Evolutionary conservation across 2,113 vertebrate genomes (phyloP), one percentile per base, ranked within the genome.

Genomic region (Saguinus midas): DNA sequence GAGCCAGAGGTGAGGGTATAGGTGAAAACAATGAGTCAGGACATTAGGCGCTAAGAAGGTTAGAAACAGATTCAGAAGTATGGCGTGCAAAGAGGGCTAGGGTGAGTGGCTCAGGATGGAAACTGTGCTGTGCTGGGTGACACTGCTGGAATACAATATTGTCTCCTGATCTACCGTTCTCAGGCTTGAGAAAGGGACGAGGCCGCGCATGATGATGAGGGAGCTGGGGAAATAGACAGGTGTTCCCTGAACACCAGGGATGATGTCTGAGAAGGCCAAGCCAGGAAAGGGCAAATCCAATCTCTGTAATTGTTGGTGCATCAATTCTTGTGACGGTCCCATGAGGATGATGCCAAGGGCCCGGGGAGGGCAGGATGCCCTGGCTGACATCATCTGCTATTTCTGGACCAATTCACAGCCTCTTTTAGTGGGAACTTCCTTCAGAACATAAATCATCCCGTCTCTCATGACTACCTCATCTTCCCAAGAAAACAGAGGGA

Each of bases 311-410:
- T 96, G 97, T 96, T 97, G 90, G 90, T n/a, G 21, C 95, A 96
- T 96, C 92, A 85, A 90, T 97, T 94, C 90, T 85, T 72, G 91
- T 93, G 97, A 96, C 23, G 17, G 70, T 82, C 87, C 87, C 40
- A 1, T 11, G 43, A 85, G 92, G 72, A 61, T 40, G 72, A 66
- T 94, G 98, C 97, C 97, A 98, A 97, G 94, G 90, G 90, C 97
- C 84, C 0, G 0, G 96, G 97, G 91, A 37, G 85, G 89, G 48
- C 85, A 94, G 97, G 78, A 97, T 85, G 95, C 92, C 97, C 95
- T 61, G 94, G 70, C 76, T 98, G 96, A 97, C 96, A 97, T 98
- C 98, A 98, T 96, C 81, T 40, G 76, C 96, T 98, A 97, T 97
- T 98, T 97, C 96, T 96, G 87, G 92, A 18, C 76, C 50, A 68